Evolutionary conservation across 2,888 invertebrate genomes (phyloP), one percentile per base, ranked within the genome.

Genomic region (Ypsolopha sequella): DNA sequence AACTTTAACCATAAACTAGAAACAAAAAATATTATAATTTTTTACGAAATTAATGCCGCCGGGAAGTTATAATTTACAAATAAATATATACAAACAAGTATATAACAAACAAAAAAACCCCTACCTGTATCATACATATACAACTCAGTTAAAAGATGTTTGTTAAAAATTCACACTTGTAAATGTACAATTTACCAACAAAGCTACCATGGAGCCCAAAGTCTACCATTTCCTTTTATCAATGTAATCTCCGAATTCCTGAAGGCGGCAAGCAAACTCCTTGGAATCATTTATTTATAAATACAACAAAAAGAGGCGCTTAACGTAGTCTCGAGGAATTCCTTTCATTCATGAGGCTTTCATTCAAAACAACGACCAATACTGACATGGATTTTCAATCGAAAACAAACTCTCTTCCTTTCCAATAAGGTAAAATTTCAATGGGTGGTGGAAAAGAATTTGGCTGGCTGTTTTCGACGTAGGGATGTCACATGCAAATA

Each of bases 331-430:
- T 24, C 34, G 39, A 62, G 76, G 82, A 81, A 84, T 84, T 82
- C 80, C 24, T 24, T 24, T 24, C 84, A 85, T 85, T 85, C 75
- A 79, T 61, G 57, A 58, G 54, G 60, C 63, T 62, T 69, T 73
- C 46, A 46, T 46, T 46, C 46, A 34, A 10, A 13, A 34, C 13
- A 14, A 14, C 14, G n/a, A 14, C 9, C n/a, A 9, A 13, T 9
- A 44, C 33, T 44, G 9, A 13, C 9, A 1, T 44, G n/a, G 1
- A 13, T 8, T 7, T 44, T 44, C 9, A 39, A 11, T 39, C 9
- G 11, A 39, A 39, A 11, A 39, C 11, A 39, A 39, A n/a, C 10
- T 39, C 10, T 39, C 10, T 39, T 4, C 39, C 11, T 39, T n/a
- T 39, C 3, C 6, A 11, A 11, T 39, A 11, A 11, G 10, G 11